phyloP scores from a whole-genome alignment of 2,888 invertebrate species.

The Belgica antarctica region DNA sequence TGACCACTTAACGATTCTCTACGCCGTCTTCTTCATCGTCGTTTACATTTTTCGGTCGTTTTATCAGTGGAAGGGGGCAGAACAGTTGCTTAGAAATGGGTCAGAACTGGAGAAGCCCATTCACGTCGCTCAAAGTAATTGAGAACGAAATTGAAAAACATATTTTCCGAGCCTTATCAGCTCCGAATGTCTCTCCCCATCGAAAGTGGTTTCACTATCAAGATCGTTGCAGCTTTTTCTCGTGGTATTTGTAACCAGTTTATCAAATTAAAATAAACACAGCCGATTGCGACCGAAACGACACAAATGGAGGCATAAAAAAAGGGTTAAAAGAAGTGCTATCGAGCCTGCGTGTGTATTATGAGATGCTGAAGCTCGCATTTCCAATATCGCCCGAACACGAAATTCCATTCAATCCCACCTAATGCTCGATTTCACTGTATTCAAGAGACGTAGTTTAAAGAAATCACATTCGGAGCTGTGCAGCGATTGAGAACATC shows the following conservation, averaged over 20 bases:
- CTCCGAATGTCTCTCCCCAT: background rate
- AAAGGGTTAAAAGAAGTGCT: constrained; percentile 8
- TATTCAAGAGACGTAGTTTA: too few relatives aligned
- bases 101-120: background rate
- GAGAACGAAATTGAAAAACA: background rate
- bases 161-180: constrained; percentile 1
- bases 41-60: background rate
- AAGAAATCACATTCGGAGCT: too few relatives aligned
- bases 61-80: constrained; percentile 6
- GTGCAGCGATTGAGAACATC: too few relatives aligned
- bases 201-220: background rate
- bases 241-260: background rate
- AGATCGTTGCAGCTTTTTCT: background rate
- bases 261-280: background rate
- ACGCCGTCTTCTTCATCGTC: background rate
- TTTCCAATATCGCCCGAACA: background rate
- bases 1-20: constrained; percentile 24
- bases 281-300: constrained; percentile 1
- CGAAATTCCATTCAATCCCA: background rate
- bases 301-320: background rate
- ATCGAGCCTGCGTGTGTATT: background rate
- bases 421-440: constrained; percentile 13
- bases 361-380: background rate
- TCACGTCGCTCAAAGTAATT: background rate
- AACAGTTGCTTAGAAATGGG: background rate